Evolutionary conservation across 2,797 vertebrate genomes (phyloP), one percentile per base, ranked within the genome.

Genomic region (Hoplostethus atlanticus): DNA sequence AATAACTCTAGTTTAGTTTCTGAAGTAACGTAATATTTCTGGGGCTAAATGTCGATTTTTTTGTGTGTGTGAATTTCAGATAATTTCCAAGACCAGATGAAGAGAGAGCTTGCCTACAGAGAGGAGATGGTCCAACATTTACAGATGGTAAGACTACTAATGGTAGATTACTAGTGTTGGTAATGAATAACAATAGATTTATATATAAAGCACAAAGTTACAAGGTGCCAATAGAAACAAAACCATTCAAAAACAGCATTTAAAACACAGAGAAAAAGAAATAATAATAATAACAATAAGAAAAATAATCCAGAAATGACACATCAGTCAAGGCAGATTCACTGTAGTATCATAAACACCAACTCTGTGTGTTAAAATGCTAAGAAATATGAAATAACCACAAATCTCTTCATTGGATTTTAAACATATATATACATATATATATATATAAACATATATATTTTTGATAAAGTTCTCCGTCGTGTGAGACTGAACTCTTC

Each of bases 51-150:
- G 30, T 51, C 38, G 31, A 21, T 73, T 48, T 25, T 86, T 71
- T 17, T 7, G 11, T 28, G 50, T 59, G 11, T 47, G 1, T 47
- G 54, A 58, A 73, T 86, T 82, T 79, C 87, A 99, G 98, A 98
- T 92, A 98, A 98, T 93, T 99, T 99, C 83, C 97, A 99, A 89
- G 97, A 99, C 90, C 98, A 99, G 84, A 98, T 99, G 98, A 99
- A 99, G 92, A 92, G 97, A 86, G 98, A 99, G 70, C 93, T 99
- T 79, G 96, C 98, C 9, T 99, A 99, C 92, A 94, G 97, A 93
- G 98, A 99, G 91, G 98, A 99, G 91, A 98, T 99, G 97, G 97
- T 98, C 25, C 98, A 99, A 77, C 98, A 99, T 88, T 91, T 99
- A 93, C 98, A 98, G 93, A 98, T 98, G 77, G 98, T 98, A 90